Evolutionary conservation across 2,797 vertebrate species (phyloP).

Genomic region (Aeoliscus strigatus): DNA sequence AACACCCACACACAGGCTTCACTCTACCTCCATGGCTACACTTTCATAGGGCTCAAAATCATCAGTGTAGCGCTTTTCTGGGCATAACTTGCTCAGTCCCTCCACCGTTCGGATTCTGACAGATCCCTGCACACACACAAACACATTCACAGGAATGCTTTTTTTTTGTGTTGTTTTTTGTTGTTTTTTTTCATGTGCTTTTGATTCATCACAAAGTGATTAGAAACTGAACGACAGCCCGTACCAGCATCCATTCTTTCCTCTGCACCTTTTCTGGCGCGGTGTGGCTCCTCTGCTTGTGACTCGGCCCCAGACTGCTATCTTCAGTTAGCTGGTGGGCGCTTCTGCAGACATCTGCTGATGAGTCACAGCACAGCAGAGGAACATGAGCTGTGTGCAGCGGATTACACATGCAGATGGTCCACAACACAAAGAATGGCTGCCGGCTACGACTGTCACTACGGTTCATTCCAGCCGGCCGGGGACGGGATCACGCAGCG

Average conservation of each 20-base stretch:
- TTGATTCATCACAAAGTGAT: background rate
- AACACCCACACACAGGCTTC: slow-evolving; percentile 39
- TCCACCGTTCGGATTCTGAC: slow-evolving; percentile 86
- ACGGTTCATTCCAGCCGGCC: slow-evolving; percentile 50
- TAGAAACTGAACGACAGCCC: background rate
- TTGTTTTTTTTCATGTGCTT: no score
- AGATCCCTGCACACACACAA: slow-evolving; percentile 70
- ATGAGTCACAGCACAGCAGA: slow-evolving; percentile 59
- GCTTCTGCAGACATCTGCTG: slow-evolving; percentile 60
- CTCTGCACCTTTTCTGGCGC: slow-evolving; percentile 83
- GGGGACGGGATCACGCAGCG: slow-evolving; percentile 26
- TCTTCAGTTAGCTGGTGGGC: slow-evolving; percentile 62
- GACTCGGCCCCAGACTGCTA: slow-evolving; percentile 42
- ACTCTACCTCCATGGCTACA: slow-evolving; percentile 68
- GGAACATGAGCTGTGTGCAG: slow-evolving; percentile 48
- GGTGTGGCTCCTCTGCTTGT: slow-evolving; percentile 69
- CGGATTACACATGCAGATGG: slow-evolving; percentile 57
- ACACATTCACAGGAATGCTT: background rate
- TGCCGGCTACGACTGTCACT: slow-evolving; percentile 63
- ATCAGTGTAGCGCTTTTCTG: slow-evolving; percentile 77
- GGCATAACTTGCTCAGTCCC: slow-evolving; percentile 71
- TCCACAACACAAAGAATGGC: slow-evolving; percentile 39
- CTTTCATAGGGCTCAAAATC: slow-evolving; percentile 83
- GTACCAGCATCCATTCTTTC: slow-evolving; percentile 90
- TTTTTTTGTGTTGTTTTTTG: slow-evolving; percentile 2